Evolutionary conservation across 2,797 vertebrate genomes (phyloP).

Genomic region (Pristis pectinata): DNA sequence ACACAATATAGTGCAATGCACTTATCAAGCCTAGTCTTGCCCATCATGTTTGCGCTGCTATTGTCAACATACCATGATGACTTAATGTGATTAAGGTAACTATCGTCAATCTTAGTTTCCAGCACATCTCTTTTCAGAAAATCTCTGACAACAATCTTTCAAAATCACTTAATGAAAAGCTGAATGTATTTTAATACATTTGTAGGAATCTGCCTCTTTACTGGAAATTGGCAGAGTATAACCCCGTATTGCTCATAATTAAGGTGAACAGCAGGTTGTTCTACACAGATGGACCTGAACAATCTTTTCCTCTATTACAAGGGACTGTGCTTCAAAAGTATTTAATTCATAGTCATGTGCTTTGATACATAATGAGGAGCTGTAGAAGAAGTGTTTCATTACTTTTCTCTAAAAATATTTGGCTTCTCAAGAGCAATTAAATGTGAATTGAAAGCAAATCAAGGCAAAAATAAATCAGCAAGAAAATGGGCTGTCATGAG

Average conservation of each 20-base stretch:
- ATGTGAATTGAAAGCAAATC: no score
- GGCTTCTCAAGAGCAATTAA: no score
- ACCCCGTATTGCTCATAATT: neutral
- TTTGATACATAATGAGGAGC: neutral
- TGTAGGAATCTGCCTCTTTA: neutral
- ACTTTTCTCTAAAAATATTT: no score
- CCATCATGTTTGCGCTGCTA: constrained; percentile 11
- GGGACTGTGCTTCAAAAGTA: neutral
- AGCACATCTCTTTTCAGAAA: neutral
- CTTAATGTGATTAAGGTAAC: constrained; percentile 3
- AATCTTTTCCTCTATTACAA: neutral
- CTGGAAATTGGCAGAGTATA: neutral
- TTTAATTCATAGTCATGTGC: neutral
- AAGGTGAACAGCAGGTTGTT: neutral
- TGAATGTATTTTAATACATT: neutral
- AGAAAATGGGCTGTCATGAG: no score
- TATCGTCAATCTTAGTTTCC: neutral
- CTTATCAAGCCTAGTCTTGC: constrained; percentile 40
- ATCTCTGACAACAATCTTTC: neutral
- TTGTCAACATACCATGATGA: constrained; percentile 23
- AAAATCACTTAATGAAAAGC: neutral
- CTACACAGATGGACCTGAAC: neutral
- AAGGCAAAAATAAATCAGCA: no score
- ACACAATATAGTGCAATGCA: constrained; percentile 36
- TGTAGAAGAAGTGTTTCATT: no score